These are phyloP conservation scores for Philhelius pedissequus DNA, from an alignment of 2,888 invertebrate species.

Conservation along the genomic window DNA sequence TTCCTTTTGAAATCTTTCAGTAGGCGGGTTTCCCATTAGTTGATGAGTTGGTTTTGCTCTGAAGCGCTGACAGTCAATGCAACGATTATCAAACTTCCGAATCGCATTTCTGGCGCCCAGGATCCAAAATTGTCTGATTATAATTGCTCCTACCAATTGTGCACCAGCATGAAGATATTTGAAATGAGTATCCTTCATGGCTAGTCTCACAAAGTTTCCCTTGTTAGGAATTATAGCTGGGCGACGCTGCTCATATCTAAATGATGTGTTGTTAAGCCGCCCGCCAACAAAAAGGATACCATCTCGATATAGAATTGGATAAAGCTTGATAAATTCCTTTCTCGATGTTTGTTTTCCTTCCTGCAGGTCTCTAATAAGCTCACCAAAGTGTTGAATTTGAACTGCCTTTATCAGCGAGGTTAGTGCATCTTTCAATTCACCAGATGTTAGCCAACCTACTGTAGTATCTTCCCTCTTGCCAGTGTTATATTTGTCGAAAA, in stretches of 20 bases:
- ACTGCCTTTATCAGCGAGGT: neutral
- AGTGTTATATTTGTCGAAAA: neutral
- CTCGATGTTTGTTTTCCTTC: neutral
- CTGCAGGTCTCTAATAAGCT: neutral
- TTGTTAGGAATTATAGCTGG: neutral
- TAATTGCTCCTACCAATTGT: neutral
- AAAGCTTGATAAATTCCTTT: neutral
- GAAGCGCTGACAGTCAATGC: neutral
- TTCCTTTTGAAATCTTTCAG: neutral
- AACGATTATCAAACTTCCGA: slow-evolving; percentile 14
- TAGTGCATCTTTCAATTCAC: neutral
- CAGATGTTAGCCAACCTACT: neutral
- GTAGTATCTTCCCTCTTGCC: neutral
- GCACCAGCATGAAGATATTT: slow-evolving; percentile 25
- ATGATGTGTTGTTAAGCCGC: neutral
- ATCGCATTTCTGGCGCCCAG: no score
- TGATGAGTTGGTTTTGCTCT: no score
- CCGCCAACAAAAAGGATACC: neutral
- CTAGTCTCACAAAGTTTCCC: neutral
- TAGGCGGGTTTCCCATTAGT: slow-evolving; percentile 20
- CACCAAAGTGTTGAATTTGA: neutral
- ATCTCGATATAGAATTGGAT: neutral
- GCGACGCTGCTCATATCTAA: neutral
- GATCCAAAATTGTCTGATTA: slow-evolving; percentile 2
- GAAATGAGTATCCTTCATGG: neutral